Percentiles rank a stretch among this genome's conserved stretches.
Conservation (phyloP, 2,888 invertebrate genomes). For the Himalopsyche tibetana region DNA sequence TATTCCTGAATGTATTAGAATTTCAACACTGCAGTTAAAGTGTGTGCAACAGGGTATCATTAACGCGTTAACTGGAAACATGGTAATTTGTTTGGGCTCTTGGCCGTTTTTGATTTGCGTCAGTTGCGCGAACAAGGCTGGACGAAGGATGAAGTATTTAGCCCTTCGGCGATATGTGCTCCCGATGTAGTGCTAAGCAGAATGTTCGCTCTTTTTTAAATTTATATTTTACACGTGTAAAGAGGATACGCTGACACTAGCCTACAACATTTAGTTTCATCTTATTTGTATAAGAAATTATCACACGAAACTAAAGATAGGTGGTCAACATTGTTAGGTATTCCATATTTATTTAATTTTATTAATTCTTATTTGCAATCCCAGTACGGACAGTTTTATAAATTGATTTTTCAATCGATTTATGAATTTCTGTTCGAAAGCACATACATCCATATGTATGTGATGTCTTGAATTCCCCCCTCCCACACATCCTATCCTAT, state of each 20-base stretch:
- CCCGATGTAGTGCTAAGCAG: neutral
- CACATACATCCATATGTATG: too few relatives aligned
- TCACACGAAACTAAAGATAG: too few relatives aligned
- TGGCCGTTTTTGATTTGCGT: conserved; percentile 51
- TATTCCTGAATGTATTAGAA: neutral
- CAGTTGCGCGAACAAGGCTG: conserved; percentile 49
- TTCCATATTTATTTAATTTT: too few relatives aligned
- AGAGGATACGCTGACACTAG: neutral
- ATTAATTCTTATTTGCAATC: too few relatives aligned
- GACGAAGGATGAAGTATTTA: conserved; percentile 41
- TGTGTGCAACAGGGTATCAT: conserved; percentile 54
- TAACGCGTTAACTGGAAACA: conserved; percentile 60
- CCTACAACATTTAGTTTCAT: too few relatives aligned
- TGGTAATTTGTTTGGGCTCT: conserved; percentile 50
- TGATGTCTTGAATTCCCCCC: too few relatives aligned
- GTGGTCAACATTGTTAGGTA: too few relatives aligned
- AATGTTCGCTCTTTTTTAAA: neutral
- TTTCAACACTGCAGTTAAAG: conserved; percentile 22
- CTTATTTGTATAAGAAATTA: too few relatives aligned
- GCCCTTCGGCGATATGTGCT: conserved; percentile 38
- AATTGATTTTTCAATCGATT: too few relatives aligned
- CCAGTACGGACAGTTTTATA: too few relatives aligned
- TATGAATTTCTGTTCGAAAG: too few relatives aligned
- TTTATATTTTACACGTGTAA: conserved; percentile 2
- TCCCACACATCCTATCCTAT: too few relatives aligned